Conservation (phyloP, 2,113 vertebrate genomes). For the Pseudopodoces humilis region DNA sequence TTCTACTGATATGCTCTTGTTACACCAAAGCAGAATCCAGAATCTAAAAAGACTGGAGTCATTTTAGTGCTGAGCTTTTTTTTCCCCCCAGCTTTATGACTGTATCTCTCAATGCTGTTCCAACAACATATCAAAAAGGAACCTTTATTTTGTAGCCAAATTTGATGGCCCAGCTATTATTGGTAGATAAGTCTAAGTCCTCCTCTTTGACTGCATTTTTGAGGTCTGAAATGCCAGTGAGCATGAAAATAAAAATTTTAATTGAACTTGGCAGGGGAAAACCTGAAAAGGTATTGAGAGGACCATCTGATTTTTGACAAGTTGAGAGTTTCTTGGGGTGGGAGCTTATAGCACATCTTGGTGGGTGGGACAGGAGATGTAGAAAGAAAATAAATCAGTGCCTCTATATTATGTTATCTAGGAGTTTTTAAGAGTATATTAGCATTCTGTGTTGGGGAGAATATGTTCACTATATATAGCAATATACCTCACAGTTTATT, state of each 20-base stretch:
- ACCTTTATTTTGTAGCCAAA: not conserved
- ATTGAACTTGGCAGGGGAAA: not conserved
- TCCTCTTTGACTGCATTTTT: not conserved
- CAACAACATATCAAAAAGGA: not conserved
- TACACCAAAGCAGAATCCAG: not conserved
- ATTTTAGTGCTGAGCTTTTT: accelerated
- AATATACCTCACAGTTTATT: not conserved
- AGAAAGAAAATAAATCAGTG: not conserved
- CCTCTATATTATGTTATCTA: not conserved
- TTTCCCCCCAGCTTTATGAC: not conserved
- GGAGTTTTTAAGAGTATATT: not conserved
- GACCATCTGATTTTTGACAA: not conserved
- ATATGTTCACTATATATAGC: not conserved
- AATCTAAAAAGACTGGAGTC: too few relatives aligned
- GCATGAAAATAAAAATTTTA: not conserved
- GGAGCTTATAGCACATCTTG: not conserved
- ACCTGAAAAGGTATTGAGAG: not conserved
- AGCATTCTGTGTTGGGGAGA: not conserved
- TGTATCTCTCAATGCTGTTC: not conserved
- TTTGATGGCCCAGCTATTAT: not conserved
- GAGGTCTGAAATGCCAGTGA: not conserved
- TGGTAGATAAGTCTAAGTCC: not conserved
- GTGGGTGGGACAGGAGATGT: accelerated
- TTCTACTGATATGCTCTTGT: not conserved
- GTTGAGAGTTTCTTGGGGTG: not conserved